phyloP scores from a whole-genome alignment of 2,113 vertebrate species.

The Ammospiza caudacuta region DNA sequence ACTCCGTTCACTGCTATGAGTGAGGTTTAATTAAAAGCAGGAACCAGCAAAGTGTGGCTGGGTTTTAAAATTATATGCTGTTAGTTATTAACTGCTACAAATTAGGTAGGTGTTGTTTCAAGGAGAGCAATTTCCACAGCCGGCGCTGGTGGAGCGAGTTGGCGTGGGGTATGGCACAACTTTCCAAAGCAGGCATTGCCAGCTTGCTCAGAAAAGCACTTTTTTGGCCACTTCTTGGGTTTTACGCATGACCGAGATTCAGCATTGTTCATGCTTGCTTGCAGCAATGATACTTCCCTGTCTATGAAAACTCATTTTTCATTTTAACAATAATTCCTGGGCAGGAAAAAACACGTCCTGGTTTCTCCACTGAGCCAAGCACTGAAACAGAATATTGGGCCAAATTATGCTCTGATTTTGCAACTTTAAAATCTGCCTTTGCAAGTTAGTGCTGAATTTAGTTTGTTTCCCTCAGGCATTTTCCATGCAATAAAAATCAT shows the following conservation, averaged over 20 bases:
- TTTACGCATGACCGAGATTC: conserved; percentile 16
- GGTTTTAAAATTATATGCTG: conserved; percentile 30
- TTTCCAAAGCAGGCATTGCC: background rate
- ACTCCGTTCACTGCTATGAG: background rate
- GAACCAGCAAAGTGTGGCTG: conserved; percentile 15
- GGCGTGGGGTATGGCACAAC: background rate
- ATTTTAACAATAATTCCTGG: conserved; percentile 39
- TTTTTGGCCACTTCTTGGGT: conserved; percentile 29
- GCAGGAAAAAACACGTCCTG: conserved; percentile 49
- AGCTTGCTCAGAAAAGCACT: background rate
- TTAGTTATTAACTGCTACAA: conserved; percentile 56
- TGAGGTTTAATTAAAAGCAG: conserved; percentile 45
- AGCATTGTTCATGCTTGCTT: conserved; percentile 48
- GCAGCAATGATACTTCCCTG: conserved; percentile 49
- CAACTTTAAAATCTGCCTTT: conserved; percentile 53
- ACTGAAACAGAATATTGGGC: conserved; percentile 42
- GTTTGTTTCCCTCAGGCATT: background rate
- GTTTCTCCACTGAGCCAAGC: conserved; percentile 21
- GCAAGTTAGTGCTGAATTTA: conserved; percentile 47
- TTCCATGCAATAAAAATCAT: conserved; percentile 36
- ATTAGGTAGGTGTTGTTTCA: conserved; percentile 44
- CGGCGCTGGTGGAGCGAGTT: background rate
- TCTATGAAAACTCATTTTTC: conserved; percentile 54
- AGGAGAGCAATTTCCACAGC: conserved; percentile 36
- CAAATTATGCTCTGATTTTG: conserved; percentile 57